Evolutionary conservation across 1,140 invertebrate genomes (phyloP), one percentile per base, ranked within the genome.

Genomic region (Anastrepha ludens): DNA sequence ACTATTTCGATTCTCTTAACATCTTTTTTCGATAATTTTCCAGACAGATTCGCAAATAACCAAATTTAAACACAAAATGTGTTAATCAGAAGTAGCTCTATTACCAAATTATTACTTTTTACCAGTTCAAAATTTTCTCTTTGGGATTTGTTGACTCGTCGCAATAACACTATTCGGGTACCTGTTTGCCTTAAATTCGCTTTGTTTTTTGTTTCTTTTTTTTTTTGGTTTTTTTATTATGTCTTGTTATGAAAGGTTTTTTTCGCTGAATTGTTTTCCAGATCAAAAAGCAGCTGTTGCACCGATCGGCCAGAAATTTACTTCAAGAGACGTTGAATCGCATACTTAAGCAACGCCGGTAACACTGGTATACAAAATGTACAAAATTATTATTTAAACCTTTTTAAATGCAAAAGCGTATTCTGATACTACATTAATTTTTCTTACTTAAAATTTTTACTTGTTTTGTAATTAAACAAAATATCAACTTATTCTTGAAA

Each of bases 231-330:
- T 47, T 47, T n/a, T 74, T 74, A n/a, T 47, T 47, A 50, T 50
- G 11, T n/a, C 47, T 70, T 29, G 29, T 13, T 67, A 67, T 8
- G 20, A 29, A 41, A 44, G 20, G 65, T 47, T 74, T 47, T 29
- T 47, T 74, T 74, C 70, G 17, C 44, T 74, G 39, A 47, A 15
- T 13, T 17, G 41, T n/a, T 74, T 74, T 29, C 29, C 29, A 29
- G 29, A 29, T 29, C 41, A 74, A 50, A 74, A 74, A 47, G 70
- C 70, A 74, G 70, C 70, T 74, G 70, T 74, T 74, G 70, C 70
- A 74, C 39, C 39, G 70, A 74, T 74, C 70, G 44, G 5, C 70
- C 39, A 67, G 29, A 67, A 67, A 47, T 47, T 41, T 41, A 74
- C 41, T 17, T 74, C 70, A 47, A 74, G 39, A 39, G 39, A 67